Percentiles rank a stretch among this genome's conserved stretches.
Conservation (phyloP, 2,888 invertebrate species). For the Caenorhabditis sp. region DNA sequence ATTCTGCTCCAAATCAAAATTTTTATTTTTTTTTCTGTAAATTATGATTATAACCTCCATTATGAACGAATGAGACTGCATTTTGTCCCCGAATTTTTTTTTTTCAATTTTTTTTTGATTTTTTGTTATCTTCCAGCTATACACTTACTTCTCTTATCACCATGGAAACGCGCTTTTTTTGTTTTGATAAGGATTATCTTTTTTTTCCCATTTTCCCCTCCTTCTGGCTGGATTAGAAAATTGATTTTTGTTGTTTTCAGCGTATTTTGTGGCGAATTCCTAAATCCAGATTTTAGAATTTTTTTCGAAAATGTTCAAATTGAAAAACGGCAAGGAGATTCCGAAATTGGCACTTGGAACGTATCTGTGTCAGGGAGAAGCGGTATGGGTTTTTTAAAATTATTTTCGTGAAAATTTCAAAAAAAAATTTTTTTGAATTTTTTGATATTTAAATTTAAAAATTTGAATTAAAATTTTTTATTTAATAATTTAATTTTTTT, state of each 20-base stretch:
- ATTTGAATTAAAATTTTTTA: not conserved
- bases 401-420: not conserved
- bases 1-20: too few relatives aligned
- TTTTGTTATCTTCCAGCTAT: not conserved
- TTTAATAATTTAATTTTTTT: not conserved
- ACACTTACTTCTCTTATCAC: not conserved
- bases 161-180: not conserved
- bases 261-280: too few relatives aligned
- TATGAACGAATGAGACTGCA: too few relatives aligned
- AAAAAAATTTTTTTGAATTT: not conserved
- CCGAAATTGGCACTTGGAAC: constrained; percentile 52
- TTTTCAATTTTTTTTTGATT: not conserved
- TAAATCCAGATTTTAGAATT: not conserved
- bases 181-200: too few relatives aligned
- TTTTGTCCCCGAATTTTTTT: constrained; percentile 3
- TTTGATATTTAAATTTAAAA: too few relatives aligned
- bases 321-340: constrained; percentile 35
- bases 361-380: constrained; percentile 19
- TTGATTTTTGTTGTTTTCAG: too few relatives aligned
- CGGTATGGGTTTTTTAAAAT: too few relatives aligned
- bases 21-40: too few relatives aligned
- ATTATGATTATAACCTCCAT: too few relatives aligned
- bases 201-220: too few relatives aligned
- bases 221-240: too few relatives aligned
- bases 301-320: constrained; percentile 24